Evolutionary conservation across 2,888 invertebrate genomes (phyloP).

Genomic region (Drosophila nr. perissopoda): DNA sequence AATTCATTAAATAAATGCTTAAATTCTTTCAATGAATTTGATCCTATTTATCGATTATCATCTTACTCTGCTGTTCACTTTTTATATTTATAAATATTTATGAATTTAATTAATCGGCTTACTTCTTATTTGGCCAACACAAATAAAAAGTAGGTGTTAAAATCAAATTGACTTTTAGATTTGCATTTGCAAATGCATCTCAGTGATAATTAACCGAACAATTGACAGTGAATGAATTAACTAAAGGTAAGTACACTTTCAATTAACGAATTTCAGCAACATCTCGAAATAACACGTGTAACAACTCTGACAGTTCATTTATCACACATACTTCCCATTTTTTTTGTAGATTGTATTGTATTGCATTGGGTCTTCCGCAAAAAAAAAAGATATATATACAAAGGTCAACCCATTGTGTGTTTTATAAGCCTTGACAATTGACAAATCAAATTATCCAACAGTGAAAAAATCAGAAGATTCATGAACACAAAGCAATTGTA

Average conservation of each 20-base stretch:
- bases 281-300: conserved; percentile 3
- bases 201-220: conserved; percentile 36
- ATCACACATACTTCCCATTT: neutral
- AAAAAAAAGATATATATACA: conserved; percentile 9
- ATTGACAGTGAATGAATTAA: conserved; percentile 50
- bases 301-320: conserved; percentile 1
- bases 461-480: conserved; percentile 7
- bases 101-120: neutral
- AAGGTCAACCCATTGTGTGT: conserved; percentile 34
- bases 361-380: conserved; percentile 22
- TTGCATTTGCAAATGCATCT: conserved; percentile 30
- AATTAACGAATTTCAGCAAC: conserved; percentile 29
- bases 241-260: conserved; percentile 24
- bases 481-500: conserved; percentile 32
- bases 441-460: conserved; percentile 38
- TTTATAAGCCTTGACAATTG: conserved; percentile 54
- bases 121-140: neutral
- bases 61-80: too few relatives aligned
- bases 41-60: neutral
- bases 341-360: conserved; percentile 9
- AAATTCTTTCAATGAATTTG: neutral
- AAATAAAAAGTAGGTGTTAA: conserved; percentile 9
- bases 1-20: neutral
- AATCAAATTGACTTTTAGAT: conserved; percentile 8
- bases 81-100: neutral